phyloP scores from a whole-genome alignment of 2,113 vertebrate species.

The Monopterus albus region DNA sequence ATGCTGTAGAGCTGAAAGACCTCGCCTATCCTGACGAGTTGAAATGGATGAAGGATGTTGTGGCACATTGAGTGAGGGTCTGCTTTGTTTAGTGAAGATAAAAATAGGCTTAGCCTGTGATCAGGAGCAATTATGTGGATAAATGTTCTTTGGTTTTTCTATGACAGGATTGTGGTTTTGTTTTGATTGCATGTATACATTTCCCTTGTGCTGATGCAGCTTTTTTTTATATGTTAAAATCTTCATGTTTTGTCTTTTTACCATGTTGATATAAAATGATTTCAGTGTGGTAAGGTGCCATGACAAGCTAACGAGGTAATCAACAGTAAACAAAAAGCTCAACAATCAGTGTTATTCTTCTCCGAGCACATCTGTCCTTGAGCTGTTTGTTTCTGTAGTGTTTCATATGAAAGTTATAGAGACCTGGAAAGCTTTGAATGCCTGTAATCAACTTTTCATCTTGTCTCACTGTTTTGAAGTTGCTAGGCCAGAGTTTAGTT shows the following conservation, averaged over 20 bases:
- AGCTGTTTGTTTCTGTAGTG: conserved; percentile 30
- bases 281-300: neutral
- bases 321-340: conserved; percentile 14
- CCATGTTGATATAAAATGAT: neutral
- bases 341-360: conserved; percentile 19
- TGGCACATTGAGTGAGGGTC: conserved; percentile 17
- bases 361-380: neutral
- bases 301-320: conserved; percentile 1
- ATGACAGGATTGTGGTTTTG: conserved; percentile 20
- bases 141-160: conserved; percentile 6
- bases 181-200: conserved; percentile 29
- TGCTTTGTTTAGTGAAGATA: conserved; percentile 48
- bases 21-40: neutral
- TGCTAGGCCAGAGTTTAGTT: conserved; percentile 26
- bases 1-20: conserved; percentile 30
- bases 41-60: conserved; percentile 37
- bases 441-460: conserved; percentile 56
- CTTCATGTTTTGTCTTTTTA: neutral
- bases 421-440: conserved; percentile 26
- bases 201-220: neutral
- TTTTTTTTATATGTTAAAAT: neutral
- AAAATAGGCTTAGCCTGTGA: conserved; percentile 35
- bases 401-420: conserved; percentile 16
- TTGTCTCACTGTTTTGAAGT: conserved; percentile 26
- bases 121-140: conserved; percentile 34